Conservation (phyloP, 2,113 vertebrate genomes). For the Apeltes quadracus region DNA sequence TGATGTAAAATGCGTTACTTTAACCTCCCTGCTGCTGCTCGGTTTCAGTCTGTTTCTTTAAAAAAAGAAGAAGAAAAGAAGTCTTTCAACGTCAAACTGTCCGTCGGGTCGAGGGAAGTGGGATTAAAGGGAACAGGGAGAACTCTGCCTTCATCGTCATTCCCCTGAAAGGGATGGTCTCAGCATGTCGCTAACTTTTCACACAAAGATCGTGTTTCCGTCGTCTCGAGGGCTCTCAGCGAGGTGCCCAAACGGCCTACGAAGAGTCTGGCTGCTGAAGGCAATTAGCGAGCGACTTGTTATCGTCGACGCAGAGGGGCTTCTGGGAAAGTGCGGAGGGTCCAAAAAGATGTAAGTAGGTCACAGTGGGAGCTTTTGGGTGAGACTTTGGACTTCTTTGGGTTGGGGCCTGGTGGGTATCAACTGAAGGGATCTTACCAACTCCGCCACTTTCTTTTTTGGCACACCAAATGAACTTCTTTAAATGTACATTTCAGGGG, state of each 20-base stretch:
- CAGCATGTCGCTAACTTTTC: slow-evolving; percentile 41
- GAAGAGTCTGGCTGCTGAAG: slow-evolving; percentile 52
- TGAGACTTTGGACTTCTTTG: not conserved
- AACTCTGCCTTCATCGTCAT: slow-evolving; percentile 46
- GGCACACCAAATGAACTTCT: slow-evolving; percentile 1
- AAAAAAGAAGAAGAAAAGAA: not conserved
- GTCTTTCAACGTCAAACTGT: not conserved
- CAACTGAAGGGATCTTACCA: slow-evolving; percentile 35
- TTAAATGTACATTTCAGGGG: slow-evolving; percentile 14
- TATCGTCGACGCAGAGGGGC: slow-evolving; percentile 17
- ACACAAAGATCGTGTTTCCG: slow-evolving; percentile 59
- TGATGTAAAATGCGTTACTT: not conserved
- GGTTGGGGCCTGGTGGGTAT: not conserved
- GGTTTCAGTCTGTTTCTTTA: not conserved
- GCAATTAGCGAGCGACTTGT: slow-evolving; percentile 64
- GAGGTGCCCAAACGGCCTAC: slow-evolving; percentile 37
- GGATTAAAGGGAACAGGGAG: slow-evolving; percentile 13
- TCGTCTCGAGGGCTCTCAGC: slow-evolving; percentile 35
- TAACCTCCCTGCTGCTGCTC: not conserved
- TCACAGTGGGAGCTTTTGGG: slow-evolving; percentile 31
- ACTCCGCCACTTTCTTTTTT: slow-evolving; percentile 22
- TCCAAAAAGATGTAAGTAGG: slow-evolving; percentile 53
- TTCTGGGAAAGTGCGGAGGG: slow-evolving; percentile 47
- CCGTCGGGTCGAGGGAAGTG: not conserved
- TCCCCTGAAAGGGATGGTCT: slow-evolving; percentile 43